Evolutionary conservation across 2,888 invertebrate species (phyloP).

Genomic region (Hymenopus coronatus): DNA sequence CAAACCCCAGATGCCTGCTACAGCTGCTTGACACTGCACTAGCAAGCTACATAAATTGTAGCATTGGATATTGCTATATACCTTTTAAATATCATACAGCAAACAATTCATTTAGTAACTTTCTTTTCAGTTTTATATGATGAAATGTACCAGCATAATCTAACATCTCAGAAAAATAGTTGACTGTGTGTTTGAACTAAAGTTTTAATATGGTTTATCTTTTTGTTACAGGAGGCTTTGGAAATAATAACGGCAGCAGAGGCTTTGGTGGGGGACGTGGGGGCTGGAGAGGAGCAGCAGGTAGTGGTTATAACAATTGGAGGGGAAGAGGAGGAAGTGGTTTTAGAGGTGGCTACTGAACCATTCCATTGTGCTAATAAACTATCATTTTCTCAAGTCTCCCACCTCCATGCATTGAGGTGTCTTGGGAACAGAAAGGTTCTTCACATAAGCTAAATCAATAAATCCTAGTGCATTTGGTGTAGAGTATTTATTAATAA

Average conservation of each 20-base stretch:
- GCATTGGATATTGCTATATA: too few relatives aligned
- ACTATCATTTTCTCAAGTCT: background rate
- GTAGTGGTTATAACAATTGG: constrained; percentile 41
- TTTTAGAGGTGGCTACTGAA: constrained; percentile 21
- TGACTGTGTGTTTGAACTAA: too few relatives aligned
- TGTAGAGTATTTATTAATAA: background rate
- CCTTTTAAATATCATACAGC: too few relatives aligned
- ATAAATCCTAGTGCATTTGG: background rate
- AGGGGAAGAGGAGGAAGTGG: constrained; percentile 38
- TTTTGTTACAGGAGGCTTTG: background rate
- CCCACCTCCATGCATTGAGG: background rate
- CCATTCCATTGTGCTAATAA: background rate
- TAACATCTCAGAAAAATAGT: too few relatives aligned
- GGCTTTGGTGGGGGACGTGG: constrained; percentile 34
- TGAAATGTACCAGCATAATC: too few relatives aligned
- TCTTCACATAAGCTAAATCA: background rate
- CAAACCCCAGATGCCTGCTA: too few relatives aligned
- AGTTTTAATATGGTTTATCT: background rate
- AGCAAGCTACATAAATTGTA: too few relatives aligned
- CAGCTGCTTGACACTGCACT: too few relatives aligned
- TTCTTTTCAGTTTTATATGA: too few relatives aligned
- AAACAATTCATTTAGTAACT: too few relatives aligned
- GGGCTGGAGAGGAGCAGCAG: constrained; percentile 34
- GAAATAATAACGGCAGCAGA: constrained; percentile 29
- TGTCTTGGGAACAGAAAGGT: background rate